Evolutionary conservation across 2,888 invertebrate genomes (phyloP).

Genomic region (Orthosia gracilis): DNA sequence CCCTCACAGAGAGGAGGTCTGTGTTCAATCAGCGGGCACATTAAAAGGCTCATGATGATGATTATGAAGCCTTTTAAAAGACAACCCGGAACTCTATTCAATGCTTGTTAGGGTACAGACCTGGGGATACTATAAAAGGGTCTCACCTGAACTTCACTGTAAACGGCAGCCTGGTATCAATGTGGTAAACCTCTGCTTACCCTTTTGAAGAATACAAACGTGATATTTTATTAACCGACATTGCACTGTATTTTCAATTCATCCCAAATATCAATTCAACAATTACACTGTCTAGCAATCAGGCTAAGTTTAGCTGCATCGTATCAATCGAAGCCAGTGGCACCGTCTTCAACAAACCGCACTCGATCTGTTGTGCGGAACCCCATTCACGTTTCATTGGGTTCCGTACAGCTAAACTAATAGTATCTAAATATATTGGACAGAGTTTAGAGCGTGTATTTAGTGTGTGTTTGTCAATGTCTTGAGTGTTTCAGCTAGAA

Average conservation of each 20-base stretch:
- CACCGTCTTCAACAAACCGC: conserved; percentile 46
- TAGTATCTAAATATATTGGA: conserved; percentile 54
- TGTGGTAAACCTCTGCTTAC: no score
- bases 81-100: no score
- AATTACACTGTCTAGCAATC: conserved; percentile 2
- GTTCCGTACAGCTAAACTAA: conserved; percentile 43
- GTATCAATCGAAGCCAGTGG: conserved; percentile 29
- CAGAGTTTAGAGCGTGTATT: conserved; percentile 30
- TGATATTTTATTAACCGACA: no score
- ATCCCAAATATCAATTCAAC: conserved; percentile 10
- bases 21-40: no score
- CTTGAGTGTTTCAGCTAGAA: conserved; percentile 14
- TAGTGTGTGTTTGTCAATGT: conserved; percentile 29
- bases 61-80: no score
- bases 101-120: no score
- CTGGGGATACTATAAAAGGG: no score
- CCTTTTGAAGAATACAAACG: no score
- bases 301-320: neutral
- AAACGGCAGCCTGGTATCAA: no score
- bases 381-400: conserved; percentile 41
- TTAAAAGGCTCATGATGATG: no score
- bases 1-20: no score
- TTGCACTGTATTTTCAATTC: conserved; percentile 21
- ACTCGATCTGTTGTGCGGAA: conserved; percentile 47
- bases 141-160: no score